Evolutionary conservation across 2,888 invertebrate species (phyloP).

Genomic region (Anorthoa munda): DNA sequence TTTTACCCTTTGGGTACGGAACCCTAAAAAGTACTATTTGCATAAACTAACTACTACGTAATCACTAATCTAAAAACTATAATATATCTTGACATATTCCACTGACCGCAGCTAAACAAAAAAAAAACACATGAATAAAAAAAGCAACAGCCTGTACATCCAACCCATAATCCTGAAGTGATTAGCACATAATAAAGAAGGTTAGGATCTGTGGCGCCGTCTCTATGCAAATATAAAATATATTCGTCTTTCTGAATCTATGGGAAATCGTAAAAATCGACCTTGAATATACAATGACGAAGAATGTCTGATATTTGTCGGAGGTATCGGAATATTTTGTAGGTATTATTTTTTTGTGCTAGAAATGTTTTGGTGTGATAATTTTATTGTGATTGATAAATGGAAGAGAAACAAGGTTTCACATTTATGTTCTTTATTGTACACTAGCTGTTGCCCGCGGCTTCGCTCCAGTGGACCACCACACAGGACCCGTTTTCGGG

Average conservation of each 20-base stretch:
- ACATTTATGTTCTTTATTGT: too few species aligned
- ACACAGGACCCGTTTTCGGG: too few species aligned
- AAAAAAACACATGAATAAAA: neutral
- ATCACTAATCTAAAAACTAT: too few species aligned
- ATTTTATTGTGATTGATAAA: constrained; percentile 14
- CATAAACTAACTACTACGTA: too few species aligned
- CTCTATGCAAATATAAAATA: constrained; percentile 65
- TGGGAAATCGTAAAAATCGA: constrained; percentile 56
- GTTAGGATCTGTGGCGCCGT: constrained; percentile 57
- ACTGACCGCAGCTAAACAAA: too few species aligned
- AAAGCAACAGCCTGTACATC: constrained; percentile 44
- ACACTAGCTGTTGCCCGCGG: too few species aligned
- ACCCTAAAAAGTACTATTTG: too few species aligned
- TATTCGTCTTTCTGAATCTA: constrained; percentile 47
- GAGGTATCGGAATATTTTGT: neutral
- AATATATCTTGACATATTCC: too few species aligned
- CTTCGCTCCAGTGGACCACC: too few species aligned
- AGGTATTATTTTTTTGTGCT: constrained; percentile 8
- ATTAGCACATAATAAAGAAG: constrained; percentile 68
- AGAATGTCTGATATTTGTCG: neutral
- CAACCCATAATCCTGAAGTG: constrained; percentile 50
- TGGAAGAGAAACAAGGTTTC: neutral
- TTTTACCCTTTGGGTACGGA: too few species aligned
- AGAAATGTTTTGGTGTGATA: neutral
- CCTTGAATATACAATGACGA: constrained; percentile 49